Base-by-base conservation (phyloP, 2,797 vertebrate species). In the Oreonectes daqikongensis region DNA sequence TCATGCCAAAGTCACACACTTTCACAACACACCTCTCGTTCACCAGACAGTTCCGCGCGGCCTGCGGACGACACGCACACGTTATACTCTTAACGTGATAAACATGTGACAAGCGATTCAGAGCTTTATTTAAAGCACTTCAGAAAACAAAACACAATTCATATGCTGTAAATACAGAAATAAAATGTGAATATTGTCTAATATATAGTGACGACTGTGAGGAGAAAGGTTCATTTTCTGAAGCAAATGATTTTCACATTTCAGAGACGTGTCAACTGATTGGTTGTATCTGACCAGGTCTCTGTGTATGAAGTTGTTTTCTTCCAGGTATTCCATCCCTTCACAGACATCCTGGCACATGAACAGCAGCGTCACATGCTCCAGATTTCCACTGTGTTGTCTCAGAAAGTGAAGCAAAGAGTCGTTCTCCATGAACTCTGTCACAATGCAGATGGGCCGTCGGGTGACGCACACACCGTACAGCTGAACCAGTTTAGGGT, bases 1-100 rank as follows among this genome's bases (percentile, higher is more conserved):
- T 90, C 95, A 96, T 95, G 44, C 96, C 96, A 0, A 97, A 97
- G 87, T 96, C 95, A 0, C 94, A 90, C 63, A 97, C 95, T 86
- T 97, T 97, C 69, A 97, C 92, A 1, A 93, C 72, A 0, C 90
- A 90, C 48, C 92, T 85, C 1, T 88, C 87, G 0, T 86, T 93
- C 26, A 97, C 91, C 88, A 97, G 90, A 87, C 95, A 97, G 88
- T 96, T 96, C 79, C 95, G 93, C 68, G 95, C 96, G 0, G 95
- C 96, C 96, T 97, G 78, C 9, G 9, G 4, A n/a, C 1, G 59
- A 82, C n/a, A 74, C 52, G 68, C 55, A 63, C 2, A 42, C 40
- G 32, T 32, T n/a, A n/a, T n/a, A n/a, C n/a, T n/a, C n/a, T n/a
- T n/a, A n/a, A n/a, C n/a, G n/a, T n/a, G n/a, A n/a, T n/a, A n/a